A percentile compares a stretch with the other conserved stretches of the same genome.
phyloP scores from a whole-genome alignment of 2,888 invertebrate species.

The Troides aeacus region DNA sequence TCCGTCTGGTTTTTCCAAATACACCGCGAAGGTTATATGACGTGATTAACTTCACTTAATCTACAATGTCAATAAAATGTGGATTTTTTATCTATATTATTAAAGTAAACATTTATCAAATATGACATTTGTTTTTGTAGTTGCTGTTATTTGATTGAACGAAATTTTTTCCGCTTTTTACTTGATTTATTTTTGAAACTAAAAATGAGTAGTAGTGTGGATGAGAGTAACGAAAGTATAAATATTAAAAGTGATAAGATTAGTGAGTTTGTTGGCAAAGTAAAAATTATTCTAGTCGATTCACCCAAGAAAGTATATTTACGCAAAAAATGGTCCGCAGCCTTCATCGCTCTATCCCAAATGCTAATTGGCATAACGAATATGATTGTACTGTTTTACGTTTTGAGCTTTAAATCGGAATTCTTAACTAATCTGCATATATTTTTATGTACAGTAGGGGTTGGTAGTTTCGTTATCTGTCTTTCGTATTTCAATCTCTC shows the following conservation, averaged over 20 bases:
- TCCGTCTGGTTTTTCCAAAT: background rate
- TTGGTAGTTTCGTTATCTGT: constrained; percentile 38
- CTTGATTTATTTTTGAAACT: background rate
- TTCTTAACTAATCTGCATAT: constrained; percentile 44
- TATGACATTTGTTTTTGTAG: constrained; percentile 2
- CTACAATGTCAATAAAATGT: constrained; percentile 7
- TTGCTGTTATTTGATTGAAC: constrained; percentile 7
- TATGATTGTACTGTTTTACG: constrained; percentile 43
- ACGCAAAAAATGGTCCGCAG: constrained; percentile 41
- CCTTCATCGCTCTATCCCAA: constrained; percentile 43
- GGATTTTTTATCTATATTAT: constrained; percentile 14
- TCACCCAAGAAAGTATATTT: constrained; percentile 40
- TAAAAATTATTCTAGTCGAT: constrained; percentile 58
- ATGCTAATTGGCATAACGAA: constrained; percentile 46
- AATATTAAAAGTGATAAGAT: constrained; percentile 29
- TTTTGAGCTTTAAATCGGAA: constrained; percentile 39
- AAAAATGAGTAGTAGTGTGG: constrained; percentile 4
- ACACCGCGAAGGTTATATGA: constrained; percentile 36
- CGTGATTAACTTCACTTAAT: constrained; percentile 5
- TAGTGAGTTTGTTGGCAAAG: constrained; percentile 55
- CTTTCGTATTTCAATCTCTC: background rate
- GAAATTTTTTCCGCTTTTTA: background rate
- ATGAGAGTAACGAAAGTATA: constrained; percentile 2
- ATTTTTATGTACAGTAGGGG: constrained; percentile 52
- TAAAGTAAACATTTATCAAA: background rate